A percentile compares a stretch with the other conserved stretches of the same genome.
Conservation (phyloP, 2,797 vertebrate genomes). For the Triplophysa bombifrons region DNA sequence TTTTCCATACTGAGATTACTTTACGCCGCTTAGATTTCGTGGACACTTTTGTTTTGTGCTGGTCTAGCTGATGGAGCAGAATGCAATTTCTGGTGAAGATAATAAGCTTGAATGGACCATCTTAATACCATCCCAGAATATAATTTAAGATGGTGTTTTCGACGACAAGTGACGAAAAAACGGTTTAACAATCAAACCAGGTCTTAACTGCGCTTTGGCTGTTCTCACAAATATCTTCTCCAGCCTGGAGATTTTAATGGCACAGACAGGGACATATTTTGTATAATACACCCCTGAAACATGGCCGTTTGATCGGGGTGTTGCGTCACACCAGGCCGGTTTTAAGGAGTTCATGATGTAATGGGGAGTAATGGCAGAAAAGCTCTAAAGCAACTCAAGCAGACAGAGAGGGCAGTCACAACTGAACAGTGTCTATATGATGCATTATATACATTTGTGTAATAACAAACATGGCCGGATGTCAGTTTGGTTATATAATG, state of each 20-base stretch:
- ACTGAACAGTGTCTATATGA: constrained; percentile 21
- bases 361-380: constrained; percentile 69
- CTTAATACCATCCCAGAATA: not conserved
- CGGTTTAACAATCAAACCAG: not conserved
- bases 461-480: constrained; percentile 4
- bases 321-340: constrained; percentile 66
- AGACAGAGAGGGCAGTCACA: constrained; percentile 36
- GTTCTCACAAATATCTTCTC: not conserved
- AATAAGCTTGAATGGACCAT: not conserved
- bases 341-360: constrained; percentile 73
- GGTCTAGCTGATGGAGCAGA: not conserved
- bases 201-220: not conserved
- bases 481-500: constrained; percentile 18
- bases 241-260: constrained; percentile 18
- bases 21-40: not conserved
- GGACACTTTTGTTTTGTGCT: not conserved
- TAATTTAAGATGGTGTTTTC: too few relatives aligned
- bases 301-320: constrained; percentile 36
- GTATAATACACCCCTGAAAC: not conserved
- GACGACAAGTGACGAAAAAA: not conserved
- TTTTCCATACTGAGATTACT: not conserved
- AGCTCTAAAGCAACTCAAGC: constrained; percentile 44
- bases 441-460: constrained; percentile 13
- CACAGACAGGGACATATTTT: constrained; percentile 3
- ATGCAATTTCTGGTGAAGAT: not conserved